Evolutionary conservation across 2,797 vertebrate species (phyloP).

Genomic region (Sebastes matsubarae): DNA sequence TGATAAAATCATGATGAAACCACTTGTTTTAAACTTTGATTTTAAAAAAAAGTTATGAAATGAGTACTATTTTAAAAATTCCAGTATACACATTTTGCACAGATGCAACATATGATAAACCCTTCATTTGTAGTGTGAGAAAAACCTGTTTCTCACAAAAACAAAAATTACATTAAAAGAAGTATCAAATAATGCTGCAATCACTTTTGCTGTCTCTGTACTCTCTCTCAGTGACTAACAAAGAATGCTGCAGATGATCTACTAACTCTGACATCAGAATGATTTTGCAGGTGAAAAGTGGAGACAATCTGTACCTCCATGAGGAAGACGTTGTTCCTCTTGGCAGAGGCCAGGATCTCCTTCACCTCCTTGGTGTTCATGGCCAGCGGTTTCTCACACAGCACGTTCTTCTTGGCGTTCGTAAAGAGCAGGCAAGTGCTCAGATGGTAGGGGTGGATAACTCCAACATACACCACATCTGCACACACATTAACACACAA

Average conservation of each 20-base stretch:
- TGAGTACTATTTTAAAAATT: no score
- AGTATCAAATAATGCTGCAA: background rate
- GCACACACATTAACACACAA: background rate
- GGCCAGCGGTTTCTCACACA: constrained; percentile 91
- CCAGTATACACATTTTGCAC: background rate
- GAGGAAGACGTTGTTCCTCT: constrained; percentile 82
- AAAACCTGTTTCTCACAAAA: background rate
- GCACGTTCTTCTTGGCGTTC: constrained; percentile 84
- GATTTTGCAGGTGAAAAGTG: background rate
- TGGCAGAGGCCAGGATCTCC: constrained; percentile 81
- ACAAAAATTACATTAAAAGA: background rate
- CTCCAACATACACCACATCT: constrained; percentile 89
- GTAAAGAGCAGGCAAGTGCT: constrained; percentile 78
- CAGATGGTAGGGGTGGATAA: constrained; percentile 86
- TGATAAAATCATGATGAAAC: background rate
- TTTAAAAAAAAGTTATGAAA: no score
- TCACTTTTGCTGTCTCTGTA: background rate
- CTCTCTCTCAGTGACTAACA: background rate
- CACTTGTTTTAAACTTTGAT: background rate
- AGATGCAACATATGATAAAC: background rate
- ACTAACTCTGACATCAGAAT: background rate
- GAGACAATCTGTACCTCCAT: constrained; percentile 86
- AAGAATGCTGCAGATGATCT: background rate
- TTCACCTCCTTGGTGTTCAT: constrained; percentile 85
- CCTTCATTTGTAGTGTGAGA: background rate